These are phyloP conservation scores for Rhabdophis nuchalis DNA, from an alignment of 2,797 vertebrate species.

Conservation along the genomic window DNA sequence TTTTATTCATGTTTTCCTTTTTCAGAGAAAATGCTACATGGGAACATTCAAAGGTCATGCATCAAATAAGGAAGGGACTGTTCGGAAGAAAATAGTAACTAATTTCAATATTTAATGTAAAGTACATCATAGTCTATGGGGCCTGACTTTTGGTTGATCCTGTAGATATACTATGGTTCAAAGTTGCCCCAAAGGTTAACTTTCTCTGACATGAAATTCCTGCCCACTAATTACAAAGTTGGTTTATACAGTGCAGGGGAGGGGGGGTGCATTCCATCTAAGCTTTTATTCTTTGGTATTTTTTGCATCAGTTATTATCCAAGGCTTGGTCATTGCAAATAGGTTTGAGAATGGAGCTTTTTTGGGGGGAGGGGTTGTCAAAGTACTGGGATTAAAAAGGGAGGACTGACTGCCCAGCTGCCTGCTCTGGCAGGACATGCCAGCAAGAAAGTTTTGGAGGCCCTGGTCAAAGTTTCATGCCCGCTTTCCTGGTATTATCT, in stretches of 20 bases:
- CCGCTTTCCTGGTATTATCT: conserved; percentile 4
- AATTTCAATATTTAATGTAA: not conserved
- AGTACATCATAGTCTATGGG: not conserved
- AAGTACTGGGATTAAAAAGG: not conserved
- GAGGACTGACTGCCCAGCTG: not conserved
- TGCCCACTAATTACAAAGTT: not conserved
- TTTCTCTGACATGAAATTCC: not conserved
- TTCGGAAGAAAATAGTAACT: not conserved
- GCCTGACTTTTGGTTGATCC: not conserved
- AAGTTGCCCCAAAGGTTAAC: not conserved
- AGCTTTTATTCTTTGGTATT: not conserved
- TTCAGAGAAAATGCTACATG: not conserved
- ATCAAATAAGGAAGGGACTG: not conserved
- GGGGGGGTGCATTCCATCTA: not conserved
- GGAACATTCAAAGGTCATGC: not conserved
- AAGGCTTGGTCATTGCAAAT: not conserved
- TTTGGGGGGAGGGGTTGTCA: no score
- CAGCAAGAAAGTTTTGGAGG: not conserved
- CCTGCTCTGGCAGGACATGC: not conserved
- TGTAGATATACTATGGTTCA: not conserved
- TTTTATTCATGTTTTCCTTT: not conserved
- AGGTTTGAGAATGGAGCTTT: not conserved
- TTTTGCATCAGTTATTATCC: not conserved
- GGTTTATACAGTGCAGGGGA: not conserved
- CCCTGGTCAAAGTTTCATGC: not conserved